Percentiles rank a stretch among this genome's conserved stretches.
phyloP scores from a whole-genome alignment of 1,140 invertebrate genomes.

The Calephelis virginiensis region DNA sequence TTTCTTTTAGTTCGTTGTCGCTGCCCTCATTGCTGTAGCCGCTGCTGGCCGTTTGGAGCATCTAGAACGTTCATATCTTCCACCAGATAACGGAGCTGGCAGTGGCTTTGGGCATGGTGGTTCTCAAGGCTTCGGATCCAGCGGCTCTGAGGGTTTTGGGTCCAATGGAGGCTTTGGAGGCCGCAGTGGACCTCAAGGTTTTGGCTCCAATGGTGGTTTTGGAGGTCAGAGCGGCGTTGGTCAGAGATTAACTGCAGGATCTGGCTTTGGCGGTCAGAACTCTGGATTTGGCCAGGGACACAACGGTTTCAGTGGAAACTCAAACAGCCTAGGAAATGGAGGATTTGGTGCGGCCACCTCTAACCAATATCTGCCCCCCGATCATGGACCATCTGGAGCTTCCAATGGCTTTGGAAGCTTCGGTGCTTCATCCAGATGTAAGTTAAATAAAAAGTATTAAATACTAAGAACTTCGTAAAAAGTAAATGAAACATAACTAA shows the following conservation, averaged over 20 bases:
- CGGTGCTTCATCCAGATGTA: slow-evolving; percentile 34
- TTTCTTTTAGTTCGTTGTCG: slow-evolving; percentile 52
- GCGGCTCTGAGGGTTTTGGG: slow-evolving; percentile 22
- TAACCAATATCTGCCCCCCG: slow-evolving; percentile 64
- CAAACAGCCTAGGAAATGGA: slow-evolving; percentile 11
- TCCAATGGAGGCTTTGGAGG: slow-evolving; percentile 16
- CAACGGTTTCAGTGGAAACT: slow-evolving; percentile 11
- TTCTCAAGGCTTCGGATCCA: slow-evolving; percentile 27
- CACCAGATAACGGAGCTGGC: slow-evolving; percentile 38
- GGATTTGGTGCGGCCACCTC: slow-evolving; percentile 44
- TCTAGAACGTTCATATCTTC: slow-evolving; percentile 60
- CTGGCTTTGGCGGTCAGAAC: slow-evolving; percentile 8
- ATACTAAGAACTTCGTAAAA: background rate
- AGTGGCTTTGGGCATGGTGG: slow-evolving; percentile 26
- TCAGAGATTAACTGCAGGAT: slow-evolving; percentile 4
- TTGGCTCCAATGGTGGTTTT: slow-evolving; percentile 8
- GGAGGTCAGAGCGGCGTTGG: background rate
- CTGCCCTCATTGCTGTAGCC: slow-evolving; percentile 52
- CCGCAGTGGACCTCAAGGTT: background rate
- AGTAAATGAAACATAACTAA: too few species aligned
- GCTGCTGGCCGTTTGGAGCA: slow-evolving; percentile 59
- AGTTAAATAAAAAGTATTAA: slow-evolving; percentile 3
- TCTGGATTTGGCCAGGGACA: slow-evolving; percentile 15
- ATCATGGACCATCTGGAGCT: slow-evolving; percentile 45
- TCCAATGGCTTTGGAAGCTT: slow-evolving; percentile 31